Conservation (phyloP, 1,140 invertebrate species). For the Ditylenchus dipsaci region DNA sequence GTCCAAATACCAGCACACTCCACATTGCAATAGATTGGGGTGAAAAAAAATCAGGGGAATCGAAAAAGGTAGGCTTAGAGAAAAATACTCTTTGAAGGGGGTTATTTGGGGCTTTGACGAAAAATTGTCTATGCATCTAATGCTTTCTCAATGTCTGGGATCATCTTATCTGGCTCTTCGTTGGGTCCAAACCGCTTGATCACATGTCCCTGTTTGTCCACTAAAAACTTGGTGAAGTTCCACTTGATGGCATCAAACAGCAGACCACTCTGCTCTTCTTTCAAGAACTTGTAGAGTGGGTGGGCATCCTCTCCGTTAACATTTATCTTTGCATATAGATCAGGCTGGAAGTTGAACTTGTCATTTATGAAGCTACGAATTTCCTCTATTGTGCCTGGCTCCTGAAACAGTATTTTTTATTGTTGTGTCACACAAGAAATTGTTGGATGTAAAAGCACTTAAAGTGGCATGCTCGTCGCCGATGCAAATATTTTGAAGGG, state of each 20-base stretch:
- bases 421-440: background rate
- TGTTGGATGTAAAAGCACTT: background rate
- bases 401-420: constrained; percentile 25
- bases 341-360: constrained; percentile 41
- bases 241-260: constrained; percentile 44
- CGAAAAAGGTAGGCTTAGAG: no score
- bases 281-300: constrained; percentile 40
- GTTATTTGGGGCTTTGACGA: no score
- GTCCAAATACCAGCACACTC: no score
- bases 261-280: constrained; percentile 36
- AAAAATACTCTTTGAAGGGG: no score
- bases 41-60: no score
- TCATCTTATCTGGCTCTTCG: background rate
- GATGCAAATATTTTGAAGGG: no score
- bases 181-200: constrained; percentile 27
- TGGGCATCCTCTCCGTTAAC: constrained; percentile 42
- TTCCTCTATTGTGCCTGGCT: constrained; percentile 31
- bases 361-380: constrained; percentile 41
- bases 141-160: background rate
- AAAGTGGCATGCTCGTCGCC: no score
- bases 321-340: constrained; percentile 46
- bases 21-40: no score
- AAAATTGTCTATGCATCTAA: no score
- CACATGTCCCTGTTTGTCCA: constrained; percentile 34
- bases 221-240: constrained; percentile 46